Percentiles rank a stretch among this genome's conserved stretches.
Conservation (phyloP, 92 coral and sea anemone genomes). For the Zoanthus sociatus region DNA sequence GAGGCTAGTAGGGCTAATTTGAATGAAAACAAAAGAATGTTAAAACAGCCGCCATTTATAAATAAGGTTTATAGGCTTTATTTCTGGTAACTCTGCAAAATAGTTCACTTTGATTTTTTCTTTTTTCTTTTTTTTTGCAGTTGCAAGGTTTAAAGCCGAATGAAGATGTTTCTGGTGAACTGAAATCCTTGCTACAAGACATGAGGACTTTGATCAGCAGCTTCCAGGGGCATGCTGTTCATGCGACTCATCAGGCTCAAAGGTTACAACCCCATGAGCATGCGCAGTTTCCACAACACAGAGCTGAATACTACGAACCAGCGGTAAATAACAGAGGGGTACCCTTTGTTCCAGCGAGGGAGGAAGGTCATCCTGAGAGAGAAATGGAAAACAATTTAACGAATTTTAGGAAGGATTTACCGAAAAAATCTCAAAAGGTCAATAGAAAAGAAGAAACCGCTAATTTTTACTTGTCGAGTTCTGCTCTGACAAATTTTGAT, state of each 20-base stretch:
- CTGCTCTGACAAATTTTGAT: constrained; percentile 5
- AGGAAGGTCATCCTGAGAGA: background rate
- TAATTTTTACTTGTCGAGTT: constrained; percentile 5
- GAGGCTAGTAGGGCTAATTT: too few species aligned
- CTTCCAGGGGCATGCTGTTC: constrained; percentile 74
- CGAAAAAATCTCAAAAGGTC: background rate
- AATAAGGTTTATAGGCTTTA: background rate
- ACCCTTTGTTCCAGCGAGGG: background rate
- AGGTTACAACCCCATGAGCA: constrained; percentile 18
- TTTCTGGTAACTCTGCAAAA: background rate
- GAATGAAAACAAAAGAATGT: too few species aligned
- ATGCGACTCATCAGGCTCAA: constrained; percentile 59
- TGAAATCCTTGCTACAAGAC: constrained; percentile 72
- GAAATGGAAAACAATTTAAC: background rate
- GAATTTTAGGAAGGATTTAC: background rate
- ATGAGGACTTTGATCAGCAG: constrained; percentile 78
- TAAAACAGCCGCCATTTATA: too few species aligned
- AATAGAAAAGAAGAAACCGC: constrained; percentile 1
- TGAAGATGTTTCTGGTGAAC: constrained; percentile 61
- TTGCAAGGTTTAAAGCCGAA: constrained; percentile 3
- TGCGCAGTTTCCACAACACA: background rate
- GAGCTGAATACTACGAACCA: background rate
- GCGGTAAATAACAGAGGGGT: background rate
- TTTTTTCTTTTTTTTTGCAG: background rate
- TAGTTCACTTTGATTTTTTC: background rate